phyloP scores from a whole-genome alignment of 30 jellyfish, hydroid and myxozoan genomes.

The Aurelia aurita region DNA sequence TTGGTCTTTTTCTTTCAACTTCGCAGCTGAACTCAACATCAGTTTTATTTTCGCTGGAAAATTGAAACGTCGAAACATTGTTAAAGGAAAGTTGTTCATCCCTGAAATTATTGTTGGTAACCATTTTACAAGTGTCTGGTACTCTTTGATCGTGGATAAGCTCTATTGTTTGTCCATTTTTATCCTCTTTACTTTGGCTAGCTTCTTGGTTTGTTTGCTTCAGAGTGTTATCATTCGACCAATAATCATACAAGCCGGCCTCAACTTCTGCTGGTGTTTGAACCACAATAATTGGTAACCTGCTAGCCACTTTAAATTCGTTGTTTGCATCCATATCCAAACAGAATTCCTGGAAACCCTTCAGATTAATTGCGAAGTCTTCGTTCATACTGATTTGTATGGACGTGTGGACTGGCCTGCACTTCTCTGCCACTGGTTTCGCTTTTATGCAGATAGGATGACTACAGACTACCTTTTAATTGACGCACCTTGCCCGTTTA shows the following conservation, averaged over 20 bases:
- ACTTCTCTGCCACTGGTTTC: no score
- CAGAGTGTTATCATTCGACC: conserved; percentile 19
- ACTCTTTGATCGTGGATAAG: neutral
- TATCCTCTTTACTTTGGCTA: neutral
- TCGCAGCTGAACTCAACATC: conserved; percentile 14
- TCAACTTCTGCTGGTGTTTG: conserved; percentile 74
- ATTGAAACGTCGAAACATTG: conserved; percentile 3
- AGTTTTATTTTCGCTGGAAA: neutral
- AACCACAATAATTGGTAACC: conserved; percentile 61
- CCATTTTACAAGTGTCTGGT: neutral
- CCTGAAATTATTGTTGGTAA: neutral
- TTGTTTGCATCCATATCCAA: conserved; percentile 36
- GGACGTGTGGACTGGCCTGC: no score
- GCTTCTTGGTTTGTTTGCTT: conserved; percentile 2
- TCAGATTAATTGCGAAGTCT: conserved; percentile 4
- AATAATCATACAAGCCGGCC: conserved; percentile 34
- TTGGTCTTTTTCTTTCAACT: conserved; percentile 28
- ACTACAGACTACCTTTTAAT: no score
- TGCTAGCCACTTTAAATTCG: conserved; percentile 14
- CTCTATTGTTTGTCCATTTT: neutral
- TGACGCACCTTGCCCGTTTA: neutral
- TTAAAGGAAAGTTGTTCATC: neutral
- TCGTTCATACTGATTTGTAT: conserved; percentile 20
- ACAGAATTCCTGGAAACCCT: conserved; percentile 15
- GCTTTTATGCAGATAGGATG: no score